Evolutionary conservation across 1,140 invertebrate species (phyloP).

Genomic region (Chymomyza costata): DNA sequence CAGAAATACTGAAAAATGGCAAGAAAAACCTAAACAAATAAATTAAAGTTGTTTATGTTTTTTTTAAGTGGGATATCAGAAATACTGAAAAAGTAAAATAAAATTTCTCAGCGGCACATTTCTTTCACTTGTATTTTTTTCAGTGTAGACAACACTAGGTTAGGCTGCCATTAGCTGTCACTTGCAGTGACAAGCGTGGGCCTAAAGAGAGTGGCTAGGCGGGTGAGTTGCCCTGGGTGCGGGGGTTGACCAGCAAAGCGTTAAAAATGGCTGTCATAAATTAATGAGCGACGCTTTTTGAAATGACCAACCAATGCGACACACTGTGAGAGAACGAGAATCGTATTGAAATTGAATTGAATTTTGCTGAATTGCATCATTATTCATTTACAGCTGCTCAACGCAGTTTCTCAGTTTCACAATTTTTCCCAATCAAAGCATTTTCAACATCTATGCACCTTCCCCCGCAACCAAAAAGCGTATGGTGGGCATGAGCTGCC

Average conservation of each 20-base stretch:
- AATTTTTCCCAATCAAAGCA: neutral
- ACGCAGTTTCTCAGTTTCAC: constrained; percentile 6
- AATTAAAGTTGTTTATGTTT: too few relatives aligned
- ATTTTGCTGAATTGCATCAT: constrained; percentile 69
- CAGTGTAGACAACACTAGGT: too few relatives aligned
- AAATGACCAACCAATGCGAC: constrained; percentile 41
- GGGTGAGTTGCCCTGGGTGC: neutral
- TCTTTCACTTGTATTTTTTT: too few relatives aligned
- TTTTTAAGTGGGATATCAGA: too few relatives aligned
- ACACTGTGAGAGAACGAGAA: too few relatives aligned
- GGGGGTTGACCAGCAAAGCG: constrained; percentile 54
- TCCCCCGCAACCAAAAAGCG: neutral
- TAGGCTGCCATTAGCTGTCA: constrained; percentile 57
- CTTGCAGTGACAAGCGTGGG: constrained; percentile 23
- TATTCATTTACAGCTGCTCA: constrained; percentile 65
- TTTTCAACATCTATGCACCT: neutral
- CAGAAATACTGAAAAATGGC: too few relatives aligned
- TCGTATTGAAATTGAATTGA: constrained; percentile 69
- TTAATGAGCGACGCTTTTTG: constrained; percentile 55
- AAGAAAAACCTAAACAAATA: too few relatives aligned
- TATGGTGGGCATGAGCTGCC: too few relatives aligned
- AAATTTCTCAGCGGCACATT: too few relatives aligned
- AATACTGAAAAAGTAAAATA: too few relatives aligned
- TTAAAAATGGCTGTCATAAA: constrained; percentile 71
- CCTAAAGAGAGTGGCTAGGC: neutral